A percentile compares a stretch with the other conserved stretches of the same genome.
These are phyloP conservation scores for Odocoileus hemionus DNA, from an alignment of 2,113 vertebrate species.

Conservation along the genomic window DNA sequence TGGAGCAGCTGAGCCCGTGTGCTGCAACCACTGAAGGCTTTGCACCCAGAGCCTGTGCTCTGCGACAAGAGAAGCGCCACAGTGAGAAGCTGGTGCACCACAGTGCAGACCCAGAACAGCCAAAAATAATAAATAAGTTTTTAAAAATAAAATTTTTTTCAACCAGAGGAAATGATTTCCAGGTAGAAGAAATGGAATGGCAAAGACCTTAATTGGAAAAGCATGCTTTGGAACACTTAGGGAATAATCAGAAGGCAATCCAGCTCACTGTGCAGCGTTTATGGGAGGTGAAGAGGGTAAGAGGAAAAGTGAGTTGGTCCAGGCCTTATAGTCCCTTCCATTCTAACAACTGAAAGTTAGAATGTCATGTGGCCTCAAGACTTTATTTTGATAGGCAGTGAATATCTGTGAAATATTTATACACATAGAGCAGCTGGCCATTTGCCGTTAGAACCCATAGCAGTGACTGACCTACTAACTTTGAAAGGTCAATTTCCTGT, in stretches of 20 bases:
- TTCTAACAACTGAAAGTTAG: not conserved
- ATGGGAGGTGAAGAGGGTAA: not conserved
- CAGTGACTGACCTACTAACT: not conserved
- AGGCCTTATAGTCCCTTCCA: not conserved
- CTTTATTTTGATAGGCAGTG: not conserved
- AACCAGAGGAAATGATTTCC: not conserved
- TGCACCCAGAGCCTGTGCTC: not conserved
- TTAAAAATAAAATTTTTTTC: not conserved
- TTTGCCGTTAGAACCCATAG: not conserved
- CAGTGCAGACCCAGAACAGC: not conserved
- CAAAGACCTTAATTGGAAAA: not conserved
- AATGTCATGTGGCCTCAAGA: not conserved
- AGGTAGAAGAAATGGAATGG: not conserved
- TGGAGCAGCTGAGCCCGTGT: not conserved
- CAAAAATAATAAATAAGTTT: not conserved
- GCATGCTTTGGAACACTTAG: not conserved
- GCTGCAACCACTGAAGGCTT: not conserved
- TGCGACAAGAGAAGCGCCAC: not conserved
- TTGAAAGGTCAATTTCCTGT: not conserved
- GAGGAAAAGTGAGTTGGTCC: not conserved
- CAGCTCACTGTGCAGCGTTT: fast-evolving
- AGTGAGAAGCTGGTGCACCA: not conserved
- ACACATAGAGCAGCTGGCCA: not conserved
- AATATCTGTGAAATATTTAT: not conserved
- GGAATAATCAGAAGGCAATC: not conserved